Base-by-base conservation (phyloP, 2,888 invertebrate species). In the Chrysopilus asiliformis region DNA sequence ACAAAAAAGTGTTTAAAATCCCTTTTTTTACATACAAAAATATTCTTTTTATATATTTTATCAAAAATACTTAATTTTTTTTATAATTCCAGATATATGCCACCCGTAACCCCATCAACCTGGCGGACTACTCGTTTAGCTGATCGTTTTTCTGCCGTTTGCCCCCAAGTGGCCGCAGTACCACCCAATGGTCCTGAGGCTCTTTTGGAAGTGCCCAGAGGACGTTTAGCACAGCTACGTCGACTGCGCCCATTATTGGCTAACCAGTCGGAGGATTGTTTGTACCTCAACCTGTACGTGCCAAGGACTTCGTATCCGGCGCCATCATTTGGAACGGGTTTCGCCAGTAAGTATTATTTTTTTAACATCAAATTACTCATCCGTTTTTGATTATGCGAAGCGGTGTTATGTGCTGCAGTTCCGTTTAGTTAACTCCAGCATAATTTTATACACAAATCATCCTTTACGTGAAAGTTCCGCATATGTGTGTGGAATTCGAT, bases 181-280 rank as follows among this genome's bases (percentile, higher is more conserved):
- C 69, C 71, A 49, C 68, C 70, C 42, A 68, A 69, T 49, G 63
- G 63, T 4, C 62, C 61, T 12, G 64, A 64, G 46, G 64, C 63
- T 4, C 65, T 86, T 38, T 61, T 80, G 43, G 67, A 76, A 53
- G 79, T 86, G 60, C 91, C 94, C 24, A 72, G 82, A 41, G 84
- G 82, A 33, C 74, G 90, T 36, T 77, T 89, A 45, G 76, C 81
- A 15, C 83, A 90, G 60, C 72, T 94, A 42, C 81, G 86, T 55
- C 77, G 84, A 45, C 68, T 95, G 49, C 65, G 83, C 50, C 86
- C 89, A 13, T 68, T 85, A 48, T 72, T 95, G 41, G 76, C 77
- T 53, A 87, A 93, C 60, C 93, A 95, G 68, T 89, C 86, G 63
- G 97, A 97, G 69, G 95, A 97, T 71, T 97, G 97, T 63, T 79